These are phyloP conservation scores for Falco berigora DNA, from an alignment of 2,797 vertebrate genomes.

Conservation along the genomic window DNA sequence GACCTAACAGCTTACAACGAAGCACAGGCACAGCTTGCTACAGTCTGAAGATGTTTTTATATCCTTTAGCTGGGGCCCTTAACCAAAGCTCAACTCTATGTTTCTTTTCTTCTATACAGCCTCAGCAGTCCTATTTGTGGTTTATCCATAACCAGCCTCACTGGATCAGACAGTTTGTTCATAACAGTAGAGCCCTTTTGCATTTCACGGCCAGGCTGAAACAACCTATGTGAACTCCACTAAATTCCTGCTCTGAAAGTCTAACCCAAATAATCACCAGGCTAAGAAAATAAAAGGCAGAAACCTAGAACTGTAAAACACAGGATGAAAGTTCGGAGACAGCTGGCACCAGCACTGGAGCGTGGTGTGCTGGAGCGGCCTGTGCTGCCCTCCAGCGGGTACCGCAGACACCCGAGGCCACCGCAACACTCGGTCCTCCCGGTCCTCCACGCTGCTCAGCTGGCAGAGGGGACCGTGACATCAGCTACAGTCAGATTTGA, in stretches of 20 bases:
- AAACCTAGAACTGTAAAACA: neutral
- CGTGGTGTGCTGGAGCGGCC: neutral
- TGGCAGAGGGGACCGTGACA: neutral
- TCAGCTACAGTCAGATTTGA: neutral
- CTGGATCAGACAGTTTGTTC: neutral
- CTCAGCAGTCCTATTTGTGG: neutral
- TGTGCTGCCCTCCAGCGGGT: slow-evolving; percentile 67
- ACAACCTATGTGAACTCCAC: neutral
- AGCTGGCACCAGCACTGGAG: neutral
- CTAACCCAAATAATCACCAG: slow-evolving; percentile 24
- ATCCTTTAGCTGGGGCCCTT: neutral
- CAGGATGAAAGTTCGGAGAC: neutral
- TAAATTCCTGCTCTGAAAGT: slow-evolving; percentile 11
- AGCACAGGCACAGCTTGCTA: neutral
- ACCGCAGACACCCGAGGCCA: neutral
- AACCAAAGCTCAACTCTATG: neutral
- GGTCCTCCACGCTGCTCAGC: neutral
- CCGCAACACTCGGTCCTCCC: neutral
- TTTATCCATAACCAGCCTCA: neutral
- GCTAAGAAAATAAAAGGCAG: slow-evolving; percentile 34
- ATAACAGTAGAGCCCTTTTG: neutral
- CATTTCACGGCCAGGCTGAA: neutral
- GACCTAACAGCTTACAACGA: neutral
- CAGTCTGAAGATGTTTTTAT: neutral
- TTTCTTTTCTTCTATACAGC: neutral